These are phyloP conservation scores for Rhabdomys dilectus DNA, from an alignment of 2,113 vertebrate genomes.

Conservation along the genomic window DNA sequence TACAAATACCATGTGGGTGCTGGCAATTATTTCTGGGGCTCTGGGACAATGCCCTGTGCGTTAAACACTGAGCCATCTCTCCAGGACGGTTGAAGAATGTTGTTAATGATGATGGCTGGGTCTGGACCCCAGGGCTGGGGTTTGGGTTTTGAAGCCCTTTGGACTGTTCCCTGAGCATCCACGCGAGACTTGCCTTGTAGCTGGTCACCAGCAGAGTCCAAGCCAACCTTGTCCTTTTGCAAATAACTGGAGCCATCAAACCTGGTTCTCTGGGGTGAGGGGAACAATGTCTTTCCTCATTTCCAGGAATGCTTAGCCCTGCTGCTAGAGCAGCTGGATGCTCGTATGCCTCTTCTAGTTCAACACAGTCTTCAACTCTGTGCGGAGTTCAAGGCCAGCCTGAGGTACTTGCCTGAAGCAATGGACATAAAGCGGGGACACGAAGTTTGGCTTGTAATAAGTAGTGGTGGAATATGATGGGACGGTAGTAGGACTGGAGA, in stretches of 20 bases:
- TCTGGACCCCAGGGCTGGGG: not conserved
- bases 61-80: not conserved
- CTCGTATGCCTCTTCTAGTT: not conserved
- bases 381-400: not conserved
- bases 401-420: not conserved
- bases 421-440: not conserved
- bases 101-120: not conserved
- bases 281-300: not conserved
- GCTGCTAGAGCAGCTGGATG: not conserved
- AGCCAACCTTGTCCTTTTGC: not conserved
- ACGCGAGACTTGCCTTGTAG: not conserved
- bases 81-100: not conserved
- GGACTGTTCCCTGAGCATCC: not conserved
- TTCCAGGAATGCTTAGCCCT: not conserved
- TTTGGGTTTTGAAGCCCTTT: not conserved
- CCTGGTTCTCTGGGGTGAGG: not conserved
- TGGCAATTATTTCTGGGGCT: not conserved
- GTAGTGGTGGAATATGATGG: not conserved
- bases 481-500: not conserved
- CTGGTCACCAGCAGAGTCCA: not conserved
- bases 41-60: not conserved
- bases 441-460: not conserved
- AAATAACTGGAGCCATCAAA: not conserved
- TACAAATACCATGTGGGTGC: not conserved
- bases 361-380: not conserved